These are phyloP conservation scores for Limnothrissa miodon DNA, from an alignment of 2,113 vertebrate genomes.

Conservation along the genomic window DNA sequence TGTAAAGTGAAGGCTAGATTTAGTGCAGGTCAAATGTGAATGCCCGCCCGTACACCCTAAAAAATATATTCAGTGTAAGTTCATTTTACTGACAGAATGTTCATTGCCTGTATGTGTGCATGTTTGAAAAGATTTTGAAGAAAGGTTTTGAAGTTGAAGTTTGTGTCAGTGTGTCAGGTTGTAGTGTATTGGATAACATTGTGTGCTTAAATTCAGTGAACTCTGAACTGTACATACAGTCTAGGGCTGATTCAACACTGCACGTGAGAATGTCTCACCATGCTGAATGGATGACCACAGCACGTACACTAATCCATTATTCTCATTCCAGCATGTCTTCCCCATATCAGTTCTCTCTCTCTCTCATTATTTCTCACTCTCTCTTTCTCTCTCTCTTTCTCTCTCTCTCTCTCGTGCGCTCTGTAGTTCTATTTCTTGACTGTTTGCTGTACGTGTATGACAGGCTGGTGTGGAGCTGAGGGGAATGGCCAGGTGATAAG, in stretches of 20 bases:
- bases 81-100: neutral
- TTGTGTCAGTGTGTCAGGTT: neutral
- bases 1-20: neutral
- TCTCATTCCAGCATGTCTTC: neutral
- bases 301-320: neutral
- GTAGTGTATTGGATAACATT: neutral
- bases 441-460: slow-evolving; percentile 14
- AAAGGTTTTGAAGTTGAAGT: neutral
- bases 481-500: neutral
- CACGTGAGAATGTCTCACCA: neutral
- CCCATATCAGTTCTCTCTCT: neutral
- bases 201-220: neutral
- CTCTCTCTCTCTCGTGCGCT: too few relatives aligned
- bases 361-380: neutral
- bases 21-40: neutral
- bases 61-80: neutral
- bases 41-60: neutral
- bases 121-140: neutral
- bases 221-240: too few relatives aligned
- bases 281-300: neutral
- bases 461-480: neutral
- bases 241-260: neutral
- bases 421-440: neutral
- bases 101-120: neutral
- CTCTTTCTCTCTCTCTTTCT: neutral